Evolutionary conservation across 2,888 invertebrate species (phyloP).

Genomic region (Homarus gammarus): DNA sequence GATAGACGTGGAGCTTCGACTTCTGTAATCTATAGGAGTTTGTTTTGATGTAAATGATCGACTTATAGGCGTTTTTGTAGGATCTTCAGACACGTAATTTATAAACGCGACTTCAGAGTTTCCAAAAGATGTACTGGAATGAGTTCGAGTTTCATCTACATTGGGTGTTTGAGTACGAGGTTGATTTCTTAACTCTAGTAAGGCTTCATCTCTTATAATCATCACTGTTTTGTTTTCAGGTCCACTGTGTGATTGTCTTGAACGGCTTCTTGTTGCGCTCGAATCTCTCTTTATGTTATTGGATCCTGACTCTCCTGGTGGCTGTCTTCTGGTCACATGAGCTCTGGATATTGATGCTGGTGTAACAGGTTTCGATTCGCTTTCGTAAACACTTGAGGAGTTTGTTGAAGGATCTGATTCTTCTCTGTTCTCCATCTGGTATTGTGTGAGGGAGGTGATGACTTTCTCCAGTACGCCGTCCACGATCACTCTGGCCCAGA

Average conservation of each 20-base stretch:
- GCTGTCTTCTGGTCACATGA: no score
- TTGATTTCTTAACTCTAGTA: background rate
- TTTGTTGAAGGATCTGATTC: background rate
- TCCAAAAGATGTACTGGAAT: background rate
- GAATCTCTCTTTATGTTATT: no score
- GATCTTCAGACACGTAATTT: no score
- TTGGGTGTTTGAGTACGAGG: background rate
- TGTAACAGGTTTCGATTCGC: no score
- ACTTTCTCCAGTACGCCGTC: slow-evolving; percentile 29
- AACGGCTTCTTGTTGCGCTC: background rate
- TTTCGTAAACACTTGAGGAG: background rate
- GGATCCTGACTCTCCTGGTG: no score
- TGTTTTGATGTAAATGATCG: background rate
- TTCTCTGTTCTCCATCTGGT: background rate
- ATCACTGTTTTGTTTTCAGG: background rate
- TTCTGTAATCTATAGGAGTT: background rate
- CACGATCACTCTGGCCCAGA: slow-evolving; percentile 60
- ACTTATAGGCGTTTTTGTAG: no score
- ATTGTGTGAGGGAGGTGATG: background rate
- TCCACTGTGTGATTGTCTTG: background rate
- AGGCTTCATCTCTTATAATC: background rate
- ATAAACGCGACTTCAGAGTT: background rate
- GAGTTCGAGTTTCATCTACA: background rate
- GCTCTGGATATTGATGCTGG: no score
- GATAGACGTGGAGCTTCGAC: no score